A percentile compares a stretch with the other conserved stretches of the same genome.
Evolutionary conservation across 30 jellyfish, hydroid and myxozoan species (phyloP).

Genomic region (Pelagia noctiluca): DNA sequence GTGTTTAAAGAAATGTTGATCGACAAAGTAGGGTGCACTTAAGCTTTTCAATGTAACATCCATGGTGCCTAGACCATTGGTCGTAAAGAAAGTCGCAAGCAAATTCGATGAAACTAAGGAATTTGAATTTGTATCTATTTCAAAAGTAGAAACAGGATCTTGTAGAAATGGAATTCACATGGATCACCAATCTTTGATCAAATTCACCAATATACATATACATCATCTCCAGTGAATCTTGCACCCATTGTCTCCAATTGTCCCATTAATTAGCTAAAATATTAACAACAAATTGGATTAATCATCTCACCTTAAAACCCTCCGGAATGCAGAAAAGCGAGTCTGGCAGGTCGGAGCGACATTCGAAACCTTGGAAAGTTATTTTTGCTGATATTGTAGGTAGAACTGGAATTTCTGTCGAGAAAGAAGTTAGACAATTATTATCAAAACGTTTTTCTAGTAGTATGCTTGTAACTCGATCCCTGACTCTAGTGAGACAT

Average conservation of each 20-base stretch:
- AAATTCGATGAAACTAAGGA: background rate
- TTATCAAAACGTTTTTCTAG: too few species aligned
- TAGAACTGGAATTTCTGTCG: slow-evolving; percentile 89
- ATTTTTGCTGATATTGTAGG: slow-evolving; percentile 96
- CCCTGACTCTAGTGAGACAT: too few species aligned
- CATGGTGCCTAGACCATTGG: background rate
- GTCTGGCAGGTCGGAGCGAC: slow-evolving; percentile 56
- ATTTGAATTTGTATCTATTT: background rate
- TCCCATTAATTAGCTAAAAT: background rate
- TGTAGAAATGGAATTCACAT: background rate
- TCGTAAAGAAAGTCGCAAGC: background rate
- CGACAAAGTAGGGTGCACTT: background rate
- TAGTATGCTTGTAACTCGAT: too few species aligned
- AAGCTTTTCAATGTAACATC: background rate
- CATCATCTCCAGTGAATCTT: too few species aligned
- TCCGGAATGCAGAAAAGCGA: slow-evolving; percentile 58
- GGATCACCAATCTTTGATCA: background rate
- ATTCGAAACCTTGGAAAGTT: slow-evolving; percentile 85
- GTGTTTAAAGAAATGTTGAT: background rate
- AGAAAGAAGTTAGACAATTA: too few species aligned
- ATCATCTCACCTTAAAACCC: slow-evolving; percentile 51
- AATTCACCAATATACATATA: too few species aligned
- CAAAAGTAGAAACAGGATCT: background rate
- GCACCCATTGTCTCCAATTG: background rate
- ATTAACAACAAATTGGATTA: background rate